Evolutionary conservation across 1,140 invertebrate species (phyloP).

Genomic region (Pseudoatta argentina): DNA sequence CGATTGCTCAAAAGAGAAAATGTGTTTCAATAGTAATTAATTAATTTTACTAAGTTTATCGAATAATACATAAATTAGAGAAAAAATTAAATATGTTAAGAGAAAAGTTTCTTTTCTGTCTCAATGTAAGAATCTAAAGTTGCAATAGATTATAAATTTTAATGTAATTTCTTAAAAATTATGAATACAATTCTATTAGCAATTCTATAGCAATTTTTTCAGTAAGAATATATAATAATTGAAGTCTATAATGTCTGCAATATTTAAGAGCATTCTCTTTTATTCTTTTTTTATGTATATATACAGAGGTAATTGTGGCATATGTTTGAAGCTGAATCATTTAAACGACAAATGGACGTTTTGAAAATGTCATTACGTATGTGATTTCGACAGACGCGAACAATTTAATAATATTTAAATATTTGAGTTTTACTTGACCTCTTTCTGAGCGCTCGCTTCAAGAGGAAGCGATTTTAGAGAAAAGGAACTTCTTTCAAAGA

Average conservation of each 20-base stretch:
- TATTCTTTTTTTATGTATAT: not conserved
- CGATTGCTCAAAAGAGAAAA: not conserved
- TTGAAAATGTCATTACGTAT: slow-evolving; percentile 32
- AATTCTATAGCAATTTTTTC: not conserved
- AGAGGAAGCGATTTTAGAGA: slow-evolving; percentile 40
- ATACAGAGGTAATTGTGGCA: not conserved
- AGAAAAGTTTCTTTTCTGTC: not conserved
- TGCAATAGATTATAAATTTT: not conserved
- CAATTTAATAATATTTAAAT: slow-evolving; percentile 60
- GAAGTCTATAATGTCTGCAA: not conserved
- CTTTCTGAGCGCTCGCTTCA: not conserved
- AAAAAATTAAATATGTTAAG: not conserved
- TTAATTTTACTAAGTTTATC: not conserved
- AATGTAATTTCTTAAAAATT: not conserved
- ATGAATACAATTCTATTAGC: not conserved
- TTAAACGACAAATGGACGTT: slow-evolving; percentile 18
- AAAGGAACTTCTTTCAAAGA: not conserved
- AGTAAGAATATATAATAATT: not conserved
- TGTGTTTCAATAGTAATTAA: not conserved
- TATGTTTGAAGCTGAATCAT: slow-evolving; percentile 19
- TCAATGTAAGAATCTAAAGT: not conserved
- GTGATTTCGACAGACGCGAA: not conserved
- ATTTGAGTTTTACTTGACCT: slow-evolving; percentile 57
- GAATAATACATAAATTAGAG: not conserved
- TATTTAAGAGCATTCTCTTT: not conserved